These are phyloP conservation scores for Sarcoramphus papa DNA, from an alignment of 2,797 vertebrate genomes.

Conservation along the genomic window DNA sequence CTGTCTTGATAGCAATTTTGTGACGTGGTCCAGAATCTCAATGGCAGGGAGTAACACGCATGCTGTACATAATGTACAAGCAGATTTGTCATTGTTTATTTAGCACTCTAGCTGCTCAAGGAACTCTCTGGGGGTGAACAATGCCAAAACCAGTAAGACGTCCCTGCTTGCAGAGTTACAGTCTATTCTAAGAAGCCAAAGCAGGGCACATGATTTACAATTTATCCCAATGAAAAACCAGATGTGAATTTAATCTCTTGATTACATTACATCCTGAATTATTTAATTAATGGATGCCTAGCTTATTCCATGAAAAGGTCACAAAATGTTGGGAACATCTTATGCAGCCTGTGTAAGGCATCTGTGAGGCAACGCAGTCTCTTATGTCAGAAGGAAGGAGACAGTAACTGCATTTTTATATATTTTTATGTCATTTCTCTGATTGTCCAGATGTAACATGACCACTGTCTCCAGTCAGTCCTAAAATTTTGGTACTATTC, in stretches of 20 bases:
- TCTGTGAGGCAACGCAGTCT: background rate
- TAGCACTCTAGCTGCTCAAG: slow-evolving; percentile 51
- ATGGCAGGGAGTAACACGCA: slow-evolving; percentile 18
- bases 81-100: slow-evolving; percentile 64
- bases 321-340: slow-evolving; percentile 28
- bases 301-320: slow-evolving; percentile 56
- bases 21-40: slow-evolving; percentile 26
- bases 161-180: slow-evolving; percentile 2
- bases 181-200: slow-evolving; percentile 25
- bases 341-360: background rate
- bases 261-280: slow-evolving; percentile 64
- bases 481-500: background rate
- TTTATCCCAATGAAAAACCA: slow-evolving; percentile 47
- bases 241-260: slow-evolving; percentile 65
- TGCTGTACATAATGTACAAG: slow-evolving; percentile 55
- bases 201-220: slow-evolving; percentile 53
- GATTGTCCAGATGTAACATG: background rate
- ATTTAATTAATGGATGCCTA: slow-evolving; percentile 65
- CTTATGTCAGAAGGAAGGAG: background rate
- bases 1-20: slow-evolving; percentile 30
- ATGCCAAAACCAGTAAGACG: slow-evolving; percentile 32
- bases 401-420: background rate
- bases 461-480: background rate
- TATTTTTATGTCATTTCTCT: background rate
- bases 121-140: slow-evolving; percentile 20